These are phyloP conservation scores for Neopelma chrysocephalum DNA, from an alignment of 2,797 vertebrate genomes.

Conservation along the genomic window DNA sequence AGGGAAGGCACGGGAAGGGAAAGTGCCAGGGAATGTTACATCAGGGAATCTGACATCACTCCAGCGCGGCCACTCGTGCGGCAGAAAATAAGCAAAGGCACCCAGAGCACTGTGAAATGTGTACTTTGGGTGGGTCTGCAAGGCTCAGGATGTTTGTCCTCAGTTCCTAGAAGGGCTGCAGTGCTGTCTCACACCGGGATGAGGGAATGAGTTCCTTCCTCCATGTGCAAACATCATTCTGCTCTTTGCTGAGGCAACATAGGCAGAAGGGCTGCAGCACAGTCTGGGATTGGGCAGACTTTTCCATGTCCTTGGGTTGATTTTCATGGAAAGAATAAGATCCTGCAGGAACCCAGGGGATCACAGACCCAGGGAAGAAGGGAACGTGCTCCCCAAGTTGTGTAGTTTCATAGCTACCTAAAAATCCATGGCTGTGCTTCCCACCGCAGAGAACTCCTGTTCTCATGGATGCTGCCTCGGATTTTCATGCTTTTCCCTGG, in stretches of 20 bases:
- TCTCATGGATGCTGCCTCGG: neutral
- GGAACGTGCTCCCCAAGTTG: accelerated
- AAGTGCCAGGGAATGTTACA: neutral
- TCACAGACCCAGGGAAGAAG: neutral
- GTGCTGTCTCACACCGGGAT: neutral
- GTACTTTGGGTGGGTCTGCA: neutral
- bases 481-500: neutral
- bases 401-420: accelerated
- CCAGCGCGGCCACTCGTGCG: neutral
- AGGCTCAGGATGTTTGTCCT: neutral
- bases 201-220: neutral
- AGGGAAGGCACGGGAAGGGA: neutral
- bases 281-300: accelerated
- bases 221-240: accelerated
- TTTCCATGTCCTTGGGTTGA: neutral
- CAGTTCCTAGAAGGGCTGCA: neutral
- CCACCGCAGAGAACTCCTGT: accelerated
- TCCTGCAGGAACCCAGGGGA: neutral
- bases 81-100: neutral
- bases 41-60: neutral
- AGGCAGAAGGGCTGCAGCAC: neutral
- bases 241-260: neutral
- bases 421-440: accelerated
- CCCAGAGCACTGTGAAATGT: too few species aligned
- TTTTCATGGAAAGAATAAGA: neutral